Conservation (phyloP, 2,888 invertebrate genomes). For the Arctia plantaginis region DNA sequence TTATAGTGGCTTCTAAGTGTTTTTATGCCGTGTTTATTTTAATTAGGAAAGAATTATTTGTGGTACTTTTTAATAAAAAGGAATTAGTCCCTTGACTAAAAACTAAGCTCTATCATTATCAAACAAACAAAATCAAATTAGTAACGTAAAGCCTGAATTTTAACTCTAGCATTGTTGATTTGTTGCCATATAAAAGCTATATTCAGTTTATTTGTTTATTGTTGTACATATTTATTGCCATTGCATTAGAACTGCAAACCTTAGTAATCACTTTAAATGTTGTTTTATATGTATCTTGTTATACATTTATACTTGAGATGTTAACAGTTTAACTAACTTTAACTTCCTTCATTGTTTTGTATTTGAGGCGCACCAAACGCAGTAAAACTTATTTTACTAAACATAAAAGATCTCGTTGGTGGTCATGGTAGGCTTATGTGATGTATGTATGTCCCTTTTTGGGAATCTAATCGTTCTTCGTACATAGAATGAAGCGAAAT, state of each 20-base stretch:
- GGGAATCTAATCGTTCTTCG: too few species aligned
- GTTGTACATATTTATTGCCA: too few species aligned
- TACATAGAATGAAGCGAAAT: background rate
- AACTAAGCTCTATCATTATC: background rate
- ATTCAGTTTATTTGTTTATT: too few species aligned
- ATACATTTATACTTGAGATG: background rate
- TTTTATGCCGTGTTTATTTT: too few species aligned
- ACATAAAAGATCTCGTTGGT: background rate
- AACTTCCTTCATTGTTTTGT: background rate
- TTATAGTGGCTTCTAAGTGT: too few species aligned
- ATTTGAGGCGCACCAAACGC: background rate
- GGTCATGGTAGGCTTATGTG: background rate
- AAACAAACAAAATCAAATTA: background rate
- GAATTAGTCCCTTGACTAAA: background rate
- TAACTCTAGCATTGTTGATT: too few species aligned
- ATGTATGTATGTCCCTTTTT: background rate
- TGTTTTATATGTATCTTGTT: background rate
- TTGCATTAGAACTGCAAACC: too few species aligned
- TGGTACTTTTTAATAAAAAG: too few species aligned
- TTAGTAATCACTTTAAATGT: too few species aligned
- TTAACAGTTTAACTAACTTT: background rate
- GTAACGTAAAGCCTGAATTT: background rate
- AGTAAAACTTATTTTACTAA: background rate
- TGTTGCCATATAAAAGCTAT: background rate
- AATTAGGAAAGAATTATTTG: too few species aligned